A percentile compares a stretch with the other conserved stretches of the same genome.
Conservation (phyloP, 2,113 vertebrate species). For the Sitta europaea region DNA sequence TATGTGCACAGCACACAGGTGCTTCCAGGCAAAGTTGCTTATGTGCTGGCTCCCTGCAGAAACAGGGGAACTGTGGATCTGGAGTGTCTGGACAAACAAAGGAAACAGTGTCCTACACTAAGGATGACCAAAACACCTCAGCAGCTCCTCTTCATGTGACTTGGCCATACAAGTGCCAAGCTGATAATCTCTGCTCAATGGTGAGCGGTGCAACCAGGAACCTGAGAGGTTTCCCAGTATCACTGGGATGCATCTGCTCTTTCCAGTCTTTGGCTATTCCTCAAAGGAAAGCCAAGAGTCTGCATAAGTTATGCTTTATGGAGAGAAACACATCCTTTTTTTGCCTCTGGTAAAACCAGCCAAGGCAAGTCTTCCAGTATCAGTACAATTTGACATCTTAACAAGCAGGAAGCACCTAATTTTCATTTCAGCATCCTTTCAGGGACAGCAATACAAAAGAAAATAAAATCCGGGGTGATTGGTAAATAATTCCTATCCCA, state of each 20-base stretch:
- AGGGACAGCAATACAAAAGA: neutral
- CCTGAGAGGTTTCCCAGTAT: neutral
- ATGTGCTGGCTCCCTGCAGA: neutral
- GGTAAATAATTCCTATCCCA: neutral
- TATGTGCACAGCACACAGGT: neutral
- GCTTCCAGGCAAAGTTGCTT: neutral
- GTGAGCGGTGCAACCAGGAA: neutral
- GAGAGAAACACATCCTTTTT: neutral
- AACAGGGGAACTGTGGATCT: neutral
- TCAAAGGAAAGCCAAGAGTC: neutral
- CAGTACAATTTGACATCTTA: neutral
- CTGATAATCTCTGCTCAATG: neutral
- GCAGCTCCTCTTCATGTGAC: neutral
- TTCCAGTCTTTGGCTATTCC: neutral
- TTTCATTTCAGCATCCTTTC: neutral
- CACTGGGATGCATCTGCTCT: neutral
- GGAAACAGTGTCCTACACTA: neutral
- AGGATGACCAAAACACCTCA: neutral
- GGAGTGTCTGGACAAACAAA: neutral
- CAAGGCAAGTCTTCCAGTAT: neutral
- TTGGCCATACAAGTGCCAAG: neutral
- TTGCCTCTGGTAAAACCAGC: neutral
- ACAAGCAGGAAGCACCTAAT: neutral
- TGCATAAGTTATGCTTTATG: neutral
- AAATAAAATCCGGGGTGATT: neutral